phyloP scores from a whole-genome alignment of 2,797 vertebrate species.

The Hafferia zeledoni region DNA sequence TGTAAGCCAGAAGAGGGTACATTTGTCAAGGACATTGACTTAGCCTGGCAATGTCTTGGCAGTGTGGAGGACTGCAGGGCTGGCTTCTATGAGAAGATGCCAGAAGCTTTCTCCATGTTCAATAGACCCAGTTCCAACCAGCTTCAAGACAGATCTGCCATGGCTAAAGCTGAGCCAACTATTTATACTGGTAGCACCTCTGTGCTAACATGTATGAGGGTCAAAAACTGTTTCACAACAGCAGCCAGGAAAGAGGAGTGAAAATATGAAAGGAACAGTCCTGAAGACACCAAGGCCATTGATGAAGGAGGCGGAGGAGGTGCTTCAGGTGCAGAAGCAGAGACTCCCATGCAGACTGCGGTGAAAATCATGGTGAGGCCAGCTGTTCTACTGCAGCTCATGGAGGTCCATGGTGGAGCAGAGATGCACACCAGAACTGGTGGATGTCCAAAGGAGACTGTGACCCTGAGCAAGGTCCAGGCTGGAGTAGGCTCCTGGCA shows the following conservation, averaged over 20 bases:
- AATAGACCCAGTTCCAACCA: fast-evolving
- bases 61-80: not conserved
- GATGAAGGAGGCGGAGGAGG: fast-evolving
- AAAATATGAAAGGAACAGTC: not conserved
- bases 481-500: not conserved
- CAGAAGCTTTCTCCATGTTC: not conserved
- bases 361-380: no score
- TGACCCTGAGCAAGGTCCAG: not conserved
- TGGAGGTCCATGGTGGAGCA: not conserved
- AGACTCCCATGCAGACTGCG: not conserved
- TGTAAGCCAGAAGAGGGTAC: not conserved
- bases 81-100: not conserved
- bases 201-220: not conserved
- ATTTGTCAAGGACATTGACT: not conserved
- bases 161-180: not conserved
- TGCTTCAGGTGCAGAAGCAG: not conserved
- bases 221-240: not conserved
- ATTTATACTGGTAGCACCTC: fast-evolving
- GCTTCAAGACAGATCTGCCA: fast-evolving
- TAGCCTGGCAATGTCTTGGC: not conserved
- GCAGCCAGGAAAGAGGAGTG: not conserved
- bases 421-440: not conserved
- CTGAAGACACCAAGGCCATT: not conserved
- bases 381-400: not conserved
- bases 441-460: no score